Percentiles rank a stretch among this genome's conserved stretches.
phyloP scores from a whole-genome alignment of 23 tunicate genomes.

The Oikopleura dioica region DNA sequence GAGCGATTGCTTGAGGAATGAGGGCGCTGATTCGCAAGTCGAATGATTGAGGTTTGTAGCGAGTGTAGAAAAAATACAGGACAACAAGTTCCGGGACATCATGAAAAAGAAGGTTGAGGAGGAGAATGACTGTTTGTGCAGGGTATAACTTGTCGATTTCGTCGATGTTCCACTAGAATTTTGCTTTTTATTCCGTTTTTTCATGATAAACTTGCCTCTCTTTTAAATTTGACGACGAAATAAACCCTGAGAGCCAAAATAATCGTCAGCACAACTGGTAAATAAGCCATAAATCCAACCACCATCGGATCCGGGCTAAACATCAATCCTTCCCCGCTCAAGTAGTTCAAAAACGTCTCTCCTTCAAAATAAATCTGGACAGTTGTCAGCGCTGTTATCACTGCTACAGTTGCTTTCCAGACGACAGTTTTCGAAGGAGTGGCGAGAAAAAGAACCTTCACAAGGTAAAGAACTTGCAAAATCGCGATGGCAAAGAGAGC shows the following conservation, averaged over 20 bases:
- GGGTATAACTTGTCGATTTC: not conserved
- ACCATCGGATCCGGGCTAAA: not conserved
- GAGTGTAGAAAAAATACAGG: not conserved
- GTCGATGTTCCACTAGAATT: not conserved
- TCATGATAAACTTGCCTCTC: too few relatives aligned
- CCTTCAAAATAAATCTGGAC: too few relatives aligned
- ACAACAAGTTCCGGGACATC: not conserved
- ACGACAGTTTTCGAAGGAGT: too few relatives aligned
- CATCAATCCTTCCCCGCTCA: not conserved
- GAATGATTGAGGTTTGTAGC: not conserved
- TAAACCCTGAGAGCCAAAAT: not conserved
- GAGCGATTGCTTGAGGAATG: not conserved
- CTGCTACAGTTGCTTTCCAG: too few relatives aligned
- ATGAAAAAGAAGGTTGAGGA: not conserved
- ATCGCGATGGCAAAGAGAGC: too few relatives aligned
- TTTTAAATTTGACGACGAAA: not conserved
- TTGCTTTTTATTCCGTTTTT: too few relatives aligned
- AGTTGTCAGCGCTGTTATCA: too few relatives aligned
- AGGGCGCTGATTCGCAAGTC: not conserved
- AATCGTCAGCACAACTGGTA: not conserved
- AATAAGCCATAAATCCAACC: not conserved
- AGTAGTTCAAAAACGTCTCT: not conserved
- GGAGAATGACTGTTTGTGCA: not conserved
- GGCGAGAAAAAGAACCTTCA: too few relatives aligned
- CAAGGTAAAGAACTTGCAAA: too few relatives aligned